Evolutionary conservation across 2,797 vertebrate species (phyloP).

Genomic region (Cyprinodon diabolis): DNA sequence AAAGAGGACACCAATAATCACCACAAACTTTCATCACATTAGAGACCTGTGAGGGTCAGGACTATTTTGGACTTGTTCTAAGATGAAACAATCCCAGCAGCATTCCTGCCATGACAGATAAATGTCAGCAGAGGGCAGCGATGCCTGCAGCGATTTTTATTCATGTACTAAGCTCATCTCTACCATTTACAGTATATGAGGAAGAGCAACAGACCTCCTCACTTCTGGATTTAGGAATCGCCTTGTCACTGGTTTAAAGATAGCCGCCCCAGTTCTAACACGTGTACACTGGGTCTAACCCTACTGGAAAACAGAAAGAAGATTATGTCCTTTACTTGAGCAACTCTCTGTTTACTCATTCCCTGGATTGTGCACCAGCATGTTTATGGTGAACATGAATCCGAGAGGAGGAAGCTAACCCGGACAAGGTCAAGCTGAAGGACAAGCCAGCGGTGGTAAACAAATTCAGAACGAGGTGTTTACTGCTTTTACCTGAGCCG

Average conservation of each 20-base stretch:
- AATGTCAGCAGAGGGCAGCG: constrained; percentile 43
- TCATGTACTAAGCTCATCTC: background rate
- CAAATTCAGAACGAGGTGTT: constrained; percentile 36
- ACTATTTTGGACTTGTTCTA: constrained; percentile 19
- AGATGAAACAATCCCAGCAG: constrained; percentile 20
- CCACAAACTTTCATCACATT: background rate
- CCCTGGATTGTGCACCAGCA: background rate
- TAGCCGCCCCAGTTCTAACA: constrained; percentile 5
- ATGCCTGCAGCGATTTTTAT: background rate
- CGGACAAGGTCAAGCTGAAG: constrained; percentile 28
- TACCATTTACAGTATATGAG: background rate
- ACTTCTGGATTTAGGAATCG: constrained; percentile 16
- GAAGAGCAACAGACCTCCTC: background rate
- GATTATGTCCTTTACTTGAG: background rate
- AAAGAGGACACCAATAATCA: background rate
- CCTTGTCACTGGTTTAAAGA: constrained; percentile 23
- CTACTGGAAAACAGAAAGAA: constrained; percentile 7
- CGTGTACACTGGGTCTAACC: constrained; percentile 7
- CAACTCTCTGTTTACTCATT: background rate
- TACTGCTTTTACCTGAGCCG: constrained; percentile 37
- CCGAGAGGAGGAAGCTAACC: constrained; percentile 36
- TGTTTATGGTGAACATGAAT: constrained; percentile 14
- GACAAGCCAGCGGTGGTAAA: constrained; percentile 31
- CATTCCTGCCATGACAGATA: constrained; percentile 27
- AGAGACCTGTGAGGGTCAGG: constrained; percentile 9